Conservation (phyloP, 2,888 invertebrate genomes). For the Zaprionus lineosus region DNA sequence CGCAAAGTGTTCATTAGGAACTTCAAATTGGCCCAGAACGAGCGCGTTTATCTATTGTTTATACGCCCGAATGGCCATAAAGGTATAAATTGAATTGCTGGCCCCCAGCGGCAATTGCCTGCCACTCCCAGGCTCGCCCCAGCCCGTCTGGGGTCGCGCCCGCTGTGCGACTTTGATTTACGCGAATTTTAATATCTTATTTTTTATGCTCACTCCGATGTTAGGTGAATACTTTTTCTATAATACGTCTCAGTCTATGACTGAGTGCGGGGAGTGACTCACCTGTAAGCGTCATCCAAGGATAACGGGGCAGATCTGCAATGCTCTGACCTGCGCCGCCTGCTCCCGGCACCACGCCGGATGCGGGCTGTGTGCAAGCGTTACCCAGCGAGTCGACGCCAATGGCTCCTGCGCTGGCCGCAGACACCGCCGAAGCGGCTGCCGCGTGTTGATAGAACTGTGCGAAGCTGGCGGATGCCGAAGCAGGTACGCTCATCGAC, state of each 20-base stretch:
- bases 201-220: constrained; percentile 30
- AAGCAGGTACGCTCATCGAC: constrained; percentile 83
- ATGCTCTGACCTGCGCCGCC: constrained; percentile 90
- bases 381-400: constrained; percentile 91
- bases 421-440: constrained; percentile 87
- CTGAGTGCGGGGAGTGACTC: constrained; percentile 73
- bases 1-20: constrained; percentile 74
- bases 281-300: constrained; percentile 99
- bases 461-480: constrained; percentile 85
- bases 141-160: constrained; percentile 1
- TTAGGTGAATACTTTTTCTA: constrained; percentile 25
- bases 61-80: constrained; percentile 62
- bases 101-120: constrained; percentile 17
- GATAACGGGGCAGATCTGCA: constrained; percentile 95
- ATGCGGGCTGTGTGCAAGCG: constrained; percentile 89
- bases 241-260: not conserved
- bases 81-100: constrained; percentile 69
- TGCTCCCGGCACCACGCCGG: constrained; percentile 84
- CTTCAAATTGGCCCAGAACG: constrained; percentile 63
- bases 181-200: constrained; percentile 47
- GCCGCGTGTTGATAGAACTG: constrained; percentile 95
- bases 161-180: constrained; percentile 53
- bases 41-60: constrained; percentile 77
- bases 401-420: constrained; percentile 89
- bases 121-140: not conserved